A percentile compares a stretch with the other conserved stretches of the same genome.
These are phyloP conservation scores for Andrena minutula DNA, from an alignment of 2,888 invertebrate species.

Conservation along the genomic window DNA sequence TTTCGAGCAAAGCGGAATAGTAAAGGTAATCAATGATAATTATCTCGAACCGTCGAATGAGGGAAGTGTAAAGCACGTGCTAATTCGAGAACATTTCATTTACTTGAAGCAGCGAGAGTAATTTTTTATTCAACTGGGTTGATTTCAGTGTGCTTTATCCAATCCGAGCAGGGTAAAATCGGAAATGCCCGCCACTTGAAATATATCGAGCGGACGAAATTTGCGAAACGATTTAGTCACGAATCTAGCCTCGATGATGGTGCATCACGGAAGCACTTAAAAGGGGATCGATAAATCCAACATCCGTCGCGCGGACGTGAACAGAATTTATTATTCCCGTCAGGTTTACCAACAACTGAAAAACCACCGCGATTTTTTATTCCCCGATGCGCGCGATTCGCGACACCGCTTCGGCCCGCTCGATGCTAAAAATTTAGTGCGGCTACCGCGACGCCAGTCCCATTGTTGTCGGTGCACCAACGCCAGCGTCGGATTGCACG, in stretches of 20 bases:
- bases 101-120: conserved; percentile 35
- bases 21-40: conserved; percentile 24
- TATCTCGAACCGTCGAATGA: neutral
- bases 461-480: conserved; percentile 18
- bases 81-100: conserved; percentile 10
- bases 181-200: neutral
- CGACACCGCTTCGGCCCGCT: conserved; percentile 27
- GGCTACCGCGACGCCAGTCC: conserved; percentile 19
- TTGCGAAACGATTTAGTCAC: conserved; percentile 23
- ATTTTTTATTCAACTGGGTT: neutral
- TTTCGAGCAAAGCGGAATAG: too few species aligned
- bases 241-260: conserved; percentile 17
- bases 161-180: neutral
- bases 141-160: conserved; percentile 11
- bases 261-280: conserved; percentile 19
- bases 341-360: conserved; percentile 38
- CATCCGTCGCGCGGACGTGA: conserved; percentile 14
- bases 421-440: conserved; percentile 56
- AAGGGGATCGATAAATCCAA: conserved; percentile 30
- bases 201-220: neutral
- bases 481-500: conserved; percentile 34
- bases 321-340: conserved; percentile 35
- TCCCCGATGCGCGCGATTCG: conserved; percentile 14
- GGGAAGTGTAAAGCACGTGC: conserved; percentile 12
- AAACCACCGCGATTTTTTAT: conserved; percentile 44